A percentile compares a stretch with the other conserved stretches of the same genome.
phyloP scores from a whole-genome alignment of 2,888 invertebrate genomes.

The Cryptophagus acutangulus region DNA sequence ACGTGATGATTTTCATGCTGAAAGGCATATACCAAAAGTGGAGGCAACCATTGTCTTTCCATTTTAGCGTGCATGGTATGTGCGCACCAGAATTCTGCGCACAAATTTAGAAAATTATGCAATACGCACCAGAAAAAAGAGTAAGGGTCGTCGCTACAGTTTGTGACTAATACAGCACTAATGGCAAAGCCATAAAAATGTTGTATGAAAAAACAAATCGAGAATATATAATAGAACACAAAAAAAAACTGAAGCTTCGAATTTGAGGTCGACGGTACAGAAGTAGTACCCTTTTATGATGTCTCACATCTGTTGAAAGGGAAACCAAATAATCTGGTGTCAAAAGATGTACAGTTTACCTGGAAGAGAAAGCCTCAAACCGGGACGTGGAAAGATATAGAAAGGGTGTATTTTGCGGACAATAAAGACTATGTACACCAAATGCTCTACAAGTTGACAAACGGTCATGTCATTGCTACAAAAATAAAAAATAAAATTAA shows the following conservation, averaged over 20 bases:
- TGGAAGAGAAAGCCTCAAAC: not conserved
- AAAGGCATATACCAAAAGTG: conserved; percentile 3
- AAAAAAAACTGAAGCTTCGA: not conserved
- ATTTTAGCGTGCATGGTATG: conserved; percentile 7
- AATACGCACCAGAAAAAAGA: not conserved
- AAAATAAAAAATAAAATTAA: conserved; percentile 7
- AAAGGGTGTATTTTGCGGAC: conserved; percentile 3
- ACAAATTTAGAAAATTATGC: not conserved
- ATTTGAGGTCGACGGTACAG: conserved; percentile 3
- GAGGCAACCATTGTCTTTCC: conserved; percentile 7
- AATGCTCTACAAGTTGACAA: too few species aligned
- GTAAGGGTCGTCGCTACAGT: not conserved
- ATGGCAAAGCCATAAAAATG: not conserved
- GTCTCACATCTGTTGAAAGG: conserved; percentile 3
- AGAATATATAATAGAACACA: not conserved
- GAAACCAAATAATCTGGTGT: conserved; percentile 5
- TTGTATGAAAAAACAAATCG: not conserved
- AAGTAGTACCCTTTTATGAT: conserved; percentile 5
- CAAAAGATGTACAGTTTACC: conserved; percentile 4
- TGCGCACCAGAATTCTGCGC: not conserved
- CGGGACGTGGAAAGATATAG: conserved; percentile 5
- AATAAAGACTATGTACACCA: not conserved
- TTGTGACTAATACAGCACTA: conserved; percentile 8
- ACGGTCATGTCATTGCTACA: not conserved
- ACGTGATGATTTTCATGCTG: too few species aligned